These are phyloP conservation scores for Podotricha telesiphe DNA, from an alignment of 2,888 invertebrate species.

Conservation along the genomic window DNA sequence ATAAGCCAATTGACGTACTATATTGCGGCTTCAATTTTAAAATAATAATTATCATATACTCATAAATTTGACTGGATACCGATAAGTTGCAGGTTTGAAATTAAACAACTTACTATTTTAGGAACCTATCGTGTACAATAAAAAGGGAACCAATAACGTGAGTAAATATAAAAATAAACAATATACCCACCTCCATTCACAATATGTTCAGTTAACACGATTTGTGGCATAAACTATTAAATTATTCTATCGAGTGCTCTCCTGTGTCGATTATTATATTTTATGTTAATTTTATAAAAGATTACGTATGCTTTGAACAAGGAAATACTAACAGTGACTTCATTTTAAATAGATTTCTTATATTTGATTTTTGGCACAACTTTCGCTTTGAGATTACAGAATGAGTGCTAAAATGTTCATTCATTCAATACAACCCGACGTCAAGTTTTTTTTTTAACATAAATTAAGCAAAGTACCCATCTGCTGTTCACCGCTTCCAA, in stretches of 20 bases:
- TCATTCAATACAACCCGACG: constrained; percentile 21
- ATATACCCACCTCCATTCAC: constrained; percentile 5
- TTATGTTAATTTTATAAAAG: constrained; percentile 36
- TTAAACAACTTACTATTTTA: constrained; percentile 12
- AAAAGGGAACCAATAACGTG: constrained; percentile 16
- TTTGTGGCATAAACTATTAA: constrained; percentile 27
- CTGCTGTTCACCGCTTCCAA: constrained; percentile 9
- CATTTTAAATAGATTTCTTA: constrained; percentile 26
- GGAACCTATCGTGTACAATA: constrained; percentile 23
- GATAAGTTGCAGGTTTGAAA: background rate
- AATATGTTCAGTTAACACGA: constrained; percentile 11
- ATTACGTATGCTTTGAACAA: constrained; percentile 40
- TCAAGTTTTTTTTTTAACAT: background rate
- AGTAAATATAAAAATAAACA: background rate
- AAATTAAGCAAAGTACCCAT: constrained; percentile 15
- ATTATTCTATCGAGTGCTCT: constrained; percentile 36
- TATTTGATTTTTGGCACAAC: constrained; percentile 5
- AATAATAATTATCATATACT: background rate
- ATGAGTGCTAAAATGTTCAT: constrained; percentile 18
- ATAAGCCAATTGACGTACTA: background rate
- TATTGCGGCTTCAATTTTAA: background rate
- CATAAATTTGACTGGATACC: constrained; percentile 13
- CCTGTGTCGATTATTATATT: constrained; percentile 35
- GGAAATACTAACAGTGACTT: constrained; percentile 44
- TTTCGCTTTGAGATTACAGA: constrained; percentile 4